Evolutionary conservation across 2,797 vertebrate genomes (phyloP).

Genomic region (Florisuga fusca): DNA sequence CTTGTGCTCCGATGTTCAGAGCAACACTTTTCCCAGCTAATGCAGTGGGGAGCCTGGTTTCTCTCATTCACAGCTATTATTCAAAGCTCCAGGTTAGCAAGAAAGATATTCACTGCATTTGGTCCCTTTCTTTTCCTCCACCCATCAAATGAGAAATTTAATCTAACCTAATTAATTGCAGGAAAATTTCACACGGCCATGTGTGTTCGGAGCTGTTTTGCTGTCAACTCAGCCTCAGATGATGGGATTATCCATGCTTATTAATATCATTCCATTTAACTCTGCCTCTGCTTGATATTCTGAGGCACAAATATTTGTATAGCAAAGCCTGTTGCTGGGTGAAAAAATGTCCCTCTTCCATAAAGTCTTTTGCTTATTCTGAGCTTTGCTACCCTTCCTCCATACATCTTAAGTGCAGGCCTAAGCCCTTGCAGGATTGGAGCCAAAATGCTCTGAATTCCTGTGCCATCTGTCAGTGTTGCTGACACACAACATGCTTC

Average conservation of each 20-base stretch:
- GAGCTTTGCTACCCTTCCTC: neutral
- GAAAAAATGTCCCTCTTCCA: neutral
- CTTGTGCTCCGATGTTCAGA: neutral
- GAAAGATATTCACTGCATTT: neutral
- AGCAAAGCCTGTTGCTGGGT: neutral
- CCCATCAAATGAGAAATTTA: slow-evolving; percentile 36
- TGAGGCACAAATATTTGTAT: neutral
- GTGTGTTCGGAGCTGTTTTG: neutral
- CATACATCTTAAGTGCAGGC: neutral
- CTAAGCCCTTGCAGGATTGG: neutral
- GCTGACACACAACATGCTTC: neutral
- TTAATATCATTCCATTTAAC: slow-evolving; percentile 40
- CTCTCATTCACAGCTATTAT: neutral
- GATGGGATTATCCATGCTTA: slow-evolving; percentile 49
- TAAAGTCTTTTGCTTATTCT: neutral
- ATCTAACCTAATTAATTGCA: slow-evolving; percentile 47
- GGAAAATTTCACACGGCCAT: neutral
- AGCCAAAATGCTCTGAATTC: neutral
- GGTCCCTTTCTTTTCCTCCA: slow-evolving; percentile 15
- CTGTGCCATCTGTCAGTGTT: accelerated
- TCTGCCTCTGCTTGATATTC: neutral
- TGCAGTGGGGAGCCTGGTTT: neutral
- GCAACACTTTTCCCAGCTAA: neutral
- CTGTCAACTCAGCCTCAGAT: neutral
- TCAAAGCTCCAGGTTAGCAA: neutral